Conservation (phyloP, 2,797 vertebrate species). For the Siniperca obscura region DNA sequence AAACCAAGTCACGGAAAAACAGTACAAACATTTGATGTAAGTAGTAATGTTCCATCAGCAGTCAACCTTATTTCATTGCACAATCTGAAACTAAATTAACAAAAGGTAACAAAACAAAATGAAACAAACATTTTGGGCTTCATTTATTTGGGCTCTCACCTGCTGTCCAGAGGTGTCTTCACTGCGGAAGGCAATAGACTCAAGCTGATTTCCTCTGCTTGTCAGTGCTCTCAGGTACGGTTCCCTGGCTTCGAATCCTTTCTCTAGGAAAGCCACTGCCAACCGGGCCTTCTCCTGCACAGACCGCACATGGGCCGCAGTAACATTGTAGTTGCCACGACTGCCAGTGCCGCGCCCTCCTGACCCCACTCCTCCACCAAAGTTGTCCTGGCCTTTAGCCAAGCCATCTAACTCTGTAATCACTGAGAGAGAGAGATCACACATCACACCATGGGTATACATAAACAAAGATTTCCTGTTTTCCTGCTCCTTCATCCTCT, state of each 20-base stretch:
- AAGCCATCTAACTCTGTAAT: constrained; percentile 98
- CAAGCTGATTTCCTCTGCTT: constrained; percentile 95
- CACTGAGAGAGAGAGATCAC: constrained; percentile 81
- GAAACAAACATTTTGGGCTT: not conserved
- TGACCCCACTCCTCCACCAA: constrained; percentile 63
- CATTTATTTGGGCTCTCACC: constrained; percentile 77
- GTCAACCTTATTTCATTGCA: not conserved
- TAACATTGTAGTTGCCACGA: constrained; percentile 74
- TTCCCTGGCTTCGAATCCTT: constrained; percentile 91
- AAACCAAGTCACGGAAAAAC: constrained; percentile 18
- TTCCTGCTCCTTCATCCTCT: not conserved
- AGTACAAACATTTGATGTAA: not conserved
- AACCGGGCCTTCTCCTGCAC: constrained; percentile 94
- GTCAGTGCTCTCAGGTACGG: constrained; percentile 93
- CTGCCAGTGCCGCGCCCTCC: constrained; percentile 53
- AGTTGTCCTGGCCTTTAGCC: constrained; percentile 93
- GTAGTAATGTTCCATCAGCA: not conserved
- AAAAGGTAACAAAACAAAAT: not conserved
- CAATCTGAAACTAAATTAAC: not conserved
- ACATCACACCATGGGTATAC: constrained; percentile 31
- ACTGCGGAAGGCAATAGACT: constrained; percentile 97
- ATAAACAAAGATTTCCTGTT: not conserved
- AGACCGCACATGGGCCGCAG: constrained; percentile 87
- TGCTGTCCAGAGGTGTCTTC: constrained; percentile 97
- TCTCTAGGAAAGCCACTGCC: constrained; percentile 94